A percentile compares a stretch with the other conserved stretches of the same genome.
Conservation (phyloP, 1,140 invertebrate species). For the Eumaeus atala region DNA sequence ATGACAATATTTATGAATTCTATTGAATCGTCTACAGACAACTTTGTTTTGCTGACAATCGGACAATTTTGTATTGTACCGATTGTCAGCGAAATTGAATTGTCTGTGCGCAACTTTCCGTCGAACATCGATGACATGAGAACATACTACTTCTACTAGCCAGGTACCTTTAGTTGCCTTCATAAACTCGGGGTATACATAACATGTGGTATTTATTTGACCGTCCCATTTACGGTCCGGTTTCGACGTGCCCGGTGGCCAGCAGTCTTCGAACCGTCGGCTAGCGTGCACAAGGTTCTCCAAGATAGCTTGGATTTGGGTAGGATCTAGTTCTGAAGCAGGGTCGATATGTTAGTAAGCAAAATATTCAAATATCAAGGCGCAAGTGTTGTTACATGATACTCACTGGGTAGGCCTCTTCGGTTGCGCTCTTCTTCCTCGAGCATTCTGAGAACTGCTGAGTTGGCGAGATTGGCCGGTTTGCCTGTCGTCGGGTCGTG, state of each 20-base stretch:
- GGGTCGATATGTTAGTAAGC: slow-evolving; percentile 52
- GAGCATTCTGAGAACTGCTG: slow-evolving; percentile 85
- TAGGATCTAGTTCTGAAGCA: slow-evolving; percentile 64
- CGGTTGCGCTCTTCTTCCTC: slow-evolving; percentile 84
- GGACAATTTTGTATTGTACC: no score
- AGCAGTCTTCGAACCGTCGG: slow-evolving; percentile 52
- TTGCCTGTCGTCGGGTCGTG: slow-evolving; percentile 79
- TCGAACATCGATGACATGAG: slow-evolving; percentile 2
- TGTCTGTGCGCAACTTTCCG: background rate
- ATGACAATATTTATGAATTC: slow-evolving; percentile 6
- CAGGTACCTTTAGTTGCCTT: slow-evolving; percentile 58
- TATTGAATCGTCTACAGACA: background rate
- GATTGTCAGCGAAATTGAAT: no score
- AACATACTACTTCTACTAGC: slow-evolving; percentile 7
- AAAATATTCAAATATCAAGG: background rate
- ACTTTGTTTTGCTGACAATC: background rate
- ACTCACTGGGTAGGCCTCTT: slow-evolving; percentile 77
- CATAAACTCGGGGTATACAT: slow-evolving; percentile 54
- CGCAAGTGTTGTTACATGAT: slow-evolving; percentile 13
- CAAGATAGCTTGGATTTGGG: slow-evolving; percentile 60
- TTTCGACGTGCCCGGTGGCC: slow-evolving; percentile 47
- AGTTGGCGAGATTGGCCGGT: slow-evolving; percentile 85
- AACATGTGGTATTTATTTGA: slow-evolving; percentile 48
- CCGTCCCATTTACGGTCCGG: slow-evolving; percentile 45
- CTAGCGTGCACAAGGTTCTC: slow-evolving; percentile 49